These are phyloP conservation scores for Eretmocerus hayati DNA, from an alignment of 2,888 invertebrate species.

Conservation along the genomic window DNA sequence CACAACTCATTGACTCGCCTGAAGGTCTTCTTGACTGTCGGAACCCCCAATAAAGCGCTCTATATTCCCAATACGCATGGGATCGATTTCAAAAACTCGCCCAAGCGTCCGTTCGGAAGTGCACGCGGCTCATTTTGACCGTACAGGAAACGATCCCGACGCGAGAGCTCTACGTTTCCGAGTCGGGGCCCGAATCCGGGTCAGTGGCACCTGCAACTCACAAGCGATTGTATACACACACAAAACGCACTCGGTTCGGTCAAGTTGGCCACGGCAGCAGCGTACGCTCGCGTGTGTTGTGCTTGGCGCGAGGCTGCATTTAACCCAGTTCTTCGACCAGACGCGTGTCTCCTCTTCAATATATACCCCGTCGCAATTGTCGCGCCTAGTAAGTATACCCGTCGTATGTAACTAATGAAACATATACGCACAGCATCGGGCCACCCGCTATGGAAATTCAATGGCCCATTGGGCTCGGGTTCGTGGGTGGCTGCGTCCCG, in stretches of 20 bases:
- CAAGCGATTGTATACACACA: constrained; percentile 22
- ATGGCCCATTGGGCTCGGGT: too few species aligned
- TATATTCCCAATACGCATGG: too few species aligned
- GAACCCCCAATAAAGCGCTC: too few species aligned
- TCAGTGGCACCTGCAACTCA: constrained; percentile 30
- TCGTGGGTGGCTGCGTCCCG: not conserved
- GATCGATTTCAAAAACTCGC: too few species aligned
- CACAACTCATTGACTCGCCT: too few species aligned
- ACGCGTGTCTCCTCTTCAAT: too few species aligned
- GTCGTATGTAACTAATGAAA: not conserved
- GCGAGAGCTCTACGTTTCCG: not conserved
- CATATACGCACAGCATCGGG: not conserved
- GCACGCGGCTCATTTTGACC: too few species aligned
- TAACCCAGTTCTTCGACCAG: constrained; percentile 28
- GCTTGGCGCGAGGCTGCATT: constrained; percentile 15
- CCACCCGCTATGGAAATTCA: not conserved
- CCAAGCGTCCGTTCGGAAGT: too few species aligned
- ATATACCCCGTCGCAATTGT: too few species aligned
- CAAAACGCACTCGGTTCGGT: constrained; percentile 13
- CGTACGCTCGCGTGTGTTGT: not conserved
- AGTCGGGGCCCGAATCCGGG: constrained; percentile 22
- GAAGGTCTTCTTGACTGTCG: too few species aligned
- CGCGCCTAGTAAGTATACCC: not conserved
- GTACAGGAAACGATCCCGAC: not conserved
- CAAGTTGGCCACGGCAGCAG: constrained; percentile 21